These are phyloP conservation scores for Emys orbicularis DNA, from an alignment of 2,797 vertebrate species.

Conservation along the genomic window DNA sequence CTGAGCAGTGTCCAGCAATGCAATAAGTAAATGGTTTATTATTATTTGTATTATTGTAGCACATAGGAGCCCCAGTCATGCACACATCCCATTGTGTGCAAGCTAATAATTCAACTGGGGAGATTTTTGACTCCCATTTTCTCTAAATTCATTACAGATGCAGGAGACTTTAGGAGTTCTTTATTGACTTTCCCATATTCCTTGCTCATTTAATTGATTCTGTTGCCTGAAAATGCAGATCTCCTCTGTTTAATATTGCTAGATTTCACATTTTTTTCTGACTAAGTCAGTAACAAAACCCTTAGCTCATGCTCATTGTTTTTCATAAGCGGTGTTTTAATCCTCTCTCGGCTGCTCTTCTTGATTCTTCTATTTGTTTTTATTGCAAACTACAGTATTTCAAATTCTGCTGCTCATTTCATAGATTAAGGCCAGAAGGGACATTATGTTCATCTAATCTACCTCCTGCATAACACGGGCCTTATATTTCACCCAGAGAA, in stretches of 20 bases:
- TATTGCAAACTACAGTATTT: background rate
- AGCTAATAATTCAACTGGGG: background rate
- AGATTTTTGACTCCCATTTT: background rate
- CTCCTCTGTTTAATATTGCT: background rate
- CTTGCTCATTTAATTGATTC: background rate
- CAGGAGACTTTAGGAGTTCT: background rate
- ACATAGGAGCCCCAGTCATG: background rate
- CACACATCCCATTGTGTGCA: background rate
- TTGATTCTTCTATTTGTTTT: background rate
- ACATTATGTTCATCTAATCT: background rate
- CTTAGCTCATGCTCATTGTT: conserved; percentile 4
- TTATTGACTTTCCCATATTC: background rate
- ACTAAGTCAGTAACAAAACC: background rate
- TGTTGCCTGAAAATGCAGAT: background rate
- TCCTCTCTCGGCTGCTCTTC: background rate
- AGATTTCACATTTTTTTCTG: background rate
- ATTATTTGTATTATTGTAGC: background rate
- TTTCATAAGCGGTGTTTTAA: background rate
- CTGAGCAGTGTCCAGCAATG: background rate
- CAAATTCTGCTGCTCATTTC: background rate
- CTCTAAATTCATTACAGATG: background rate
- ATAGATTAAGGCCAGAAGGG: background rate
- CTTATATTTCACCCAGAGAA: background rate
- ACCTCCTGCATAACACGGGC: background rate
- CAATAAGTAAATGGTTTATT: background rate